phyloP scores from a whole-genome alignment of 1,140 invertebrate species.

The Augochlora pura region DNA sequence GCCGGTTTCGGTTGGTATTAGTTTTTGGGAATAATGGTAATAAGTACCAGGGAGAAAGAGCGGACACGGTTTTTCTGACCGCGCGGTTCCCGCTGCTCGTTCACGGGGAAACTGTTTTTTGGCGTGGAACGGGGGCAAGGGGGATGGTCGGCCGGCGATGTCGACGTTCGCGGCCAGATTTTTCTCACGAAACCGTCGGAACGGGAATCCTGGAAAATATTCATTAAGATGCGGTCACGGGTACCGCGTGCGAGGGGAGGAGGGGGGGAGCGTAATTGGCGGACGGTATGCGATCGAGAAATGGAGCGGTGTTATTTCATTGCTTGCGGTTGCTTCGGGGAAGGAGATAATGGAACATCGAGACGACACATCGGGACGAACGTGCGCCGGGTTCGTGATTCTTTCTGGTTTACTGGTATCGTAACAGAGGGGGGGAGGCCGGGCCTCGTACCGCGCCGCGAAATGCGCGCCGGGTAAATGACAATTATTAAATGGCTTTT shows the following conservation, averaged over 20 bases:
- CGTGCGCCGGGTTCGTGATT: conserved; percentile 37
- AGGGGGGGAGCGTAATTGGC: conserved; percentile 18
- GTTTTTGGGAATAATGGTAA: conserved; percentile 2
- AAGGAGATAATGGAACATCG: conserved; percentile 46
- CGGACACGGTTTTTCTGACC: background rate
- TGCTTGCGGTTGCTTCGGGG: conserved; percentile 43
- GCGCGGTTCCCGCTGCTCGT: background rate
- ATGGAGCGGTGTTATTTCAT: conserved; percentile 23
- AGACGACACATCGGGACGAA: conserved; percentile 39
- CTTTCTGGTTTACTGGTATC: background rate
- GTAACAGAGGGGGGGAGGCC: background rate
- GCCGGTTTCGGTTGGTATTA: background rate
- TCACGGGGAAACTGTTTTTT: background rate
- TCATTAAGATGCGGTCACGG: conserved; percentile 10
- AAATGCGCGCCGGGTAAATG: conserved; percentile 20
- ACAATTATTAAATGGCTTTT: conserved; percentile 48
- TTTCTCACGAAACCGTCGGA: too few relatives aligned
- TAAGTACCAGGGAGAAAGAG: too few relatives aligned
- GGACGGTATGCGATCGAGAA: conserved; percentile 18
- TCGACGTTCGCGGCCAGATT: background rate
- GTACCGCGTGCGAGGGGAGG: background rate
- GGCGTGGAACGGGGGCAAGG: background rate
- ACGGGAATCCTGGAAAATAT: conserved; percentile 15
- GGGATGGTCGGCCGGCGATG: too few relatives aligned
- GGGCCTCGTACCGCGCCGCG: background rate